phyloP scores from a whole-genome alignment of 2,888 invertebrate species.

The Crossocerus cetratus region DNA sequence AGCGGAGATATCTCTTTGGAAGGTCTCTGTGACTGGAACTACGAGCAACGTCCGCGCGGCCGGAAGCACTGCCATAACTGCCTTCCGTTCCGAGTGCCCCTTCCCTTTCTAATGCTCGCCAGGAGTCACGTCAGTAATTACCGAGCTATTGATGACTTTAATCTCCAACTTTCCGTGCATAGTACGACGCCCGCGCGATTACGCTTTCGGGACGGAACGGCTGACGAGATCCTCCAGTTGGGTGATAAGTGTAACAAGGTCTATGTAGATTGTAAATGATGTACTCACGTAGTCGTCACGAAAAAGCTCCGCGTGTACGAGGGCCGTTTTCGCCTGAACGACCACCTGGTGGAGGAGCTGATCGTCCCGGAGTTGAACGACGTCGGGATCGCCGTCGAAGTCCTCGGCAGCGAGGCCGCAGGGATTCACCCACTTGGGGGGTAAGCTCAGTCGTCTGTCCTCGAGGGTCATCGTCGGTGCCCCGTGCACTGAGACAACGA shows the following conservation, averaged over 20 bases:
- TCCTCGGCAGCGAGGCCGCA: constrained; percentile 76
- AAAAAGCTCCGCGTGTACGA: constrained; percentile 75
- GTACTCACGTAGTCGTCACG: constrained; percentile 78
- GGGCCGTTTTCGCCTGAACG: constrained; percentile 76
- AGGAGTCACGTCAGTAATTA: constrained; percentile 57
- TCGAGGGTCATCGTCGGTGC: constrained; percentile 71
- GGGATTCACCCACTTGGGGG: constrained; percentile 79
- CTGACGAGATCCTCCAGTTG: no score
- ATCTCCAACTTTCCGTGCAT: constrained; percentile 39
- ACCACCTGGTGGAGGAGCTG: constrained; percentile 76
- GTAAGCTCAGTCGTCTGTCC: constrained; percentile 63
- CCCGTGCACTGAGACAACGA: constrained; percentile 67
- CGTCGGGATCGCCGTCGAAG: constrained; percentile 66
- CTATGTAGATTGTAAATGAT: no score
- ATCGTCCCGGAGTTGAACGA: constrained; percentile 70
- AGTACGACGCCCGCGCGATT: background rate
- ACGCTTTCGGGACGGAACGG: background rate
- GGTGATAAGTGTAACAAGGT: no score
- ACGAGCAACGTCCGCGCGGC: constrained; percentile 64
- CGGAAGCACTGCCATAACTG: constrained; percentile 71
- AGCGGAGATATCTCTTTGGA: constrained; percentile 58
- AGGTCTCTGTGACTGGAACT: constrained; percentile 51
- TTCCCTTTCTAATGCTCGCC: constrained; percentile 41
- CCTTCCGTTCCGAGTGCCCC: constrained; percentile 67
- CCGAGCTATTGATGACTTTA: constrained; percentile 49